Conservation (phyloP, 1,140 invertebrate genomes). For the Dinothrombium tinctorium region DNA sequence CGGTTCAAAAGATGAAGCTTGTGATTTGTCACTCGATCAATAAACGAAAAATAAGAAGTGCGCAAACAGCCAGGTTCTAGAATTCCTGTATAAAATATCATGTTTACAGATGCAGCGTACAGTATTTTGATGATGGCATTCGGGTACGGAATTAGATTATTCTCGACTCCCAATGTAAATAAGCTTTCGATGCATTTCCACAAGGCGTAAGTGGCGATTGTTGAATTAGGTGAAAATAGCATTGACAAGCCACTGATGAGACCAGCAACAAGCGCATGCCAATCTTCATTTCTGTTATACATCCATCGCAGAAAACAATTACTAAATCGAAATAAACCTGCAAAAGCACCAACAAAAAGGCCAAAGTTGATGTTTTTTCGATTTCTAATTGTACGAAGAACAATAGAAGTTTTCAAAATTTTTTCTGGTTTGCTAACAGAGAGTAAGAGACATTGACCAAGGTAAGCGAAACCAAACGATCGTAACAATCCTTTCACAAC, state of each 20-base stretch:
- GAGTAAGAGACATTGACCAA: background rate
- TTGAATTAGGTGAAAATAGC: slow-evolving; percentile 11
- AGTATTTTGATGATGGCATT: slow-evolving; percentile 32
- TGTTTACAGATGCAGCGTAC: slow-evolving; percentile 50
- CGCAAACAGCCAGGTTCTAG: slow-evolving; percentile 49
- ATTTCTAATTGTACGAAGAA: background rate
- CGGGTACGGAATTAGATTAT: slow-evolving; percentile 18
- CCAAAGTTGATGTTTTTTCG: background rate
- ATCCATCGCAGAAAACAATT: slow-evolving; percentile 12
- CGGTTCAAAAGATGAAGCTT: slow-evolving; percentile 22
- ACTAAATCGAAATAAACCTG: slow-evolving; percentile 5
- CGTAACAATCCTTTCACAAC: background rate
- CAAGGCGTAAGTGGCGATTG: slow-evolving; percentile 11
- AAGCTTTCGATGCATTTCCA: slow-evolving; percentile 14
- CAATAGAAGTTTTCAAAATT: too few species aligned
- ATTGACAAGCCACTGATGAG: slow-evolving; percentile 11
- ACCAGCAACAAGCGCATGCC: slow-evolving; percentile 12
- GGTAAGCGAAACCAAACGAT: background rate
- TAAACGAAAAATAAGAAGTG: slow-evolving; percentile 56
- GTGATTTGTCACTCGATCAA: slow-evolving; percentile 43
- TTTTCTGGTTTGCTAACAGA: background rate
- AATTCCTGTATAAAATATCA: slow-evolving; percentile 48
- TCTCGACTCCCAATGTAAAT: slow-evolving; percentile 3
- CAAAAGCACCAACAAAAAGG: slow-evolving; percentile 4
- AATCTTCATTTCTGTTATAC: background rate